Conservation (phyloP, 2,113 vertebrate species). For the Oreotragus oreotragus region DNA sequence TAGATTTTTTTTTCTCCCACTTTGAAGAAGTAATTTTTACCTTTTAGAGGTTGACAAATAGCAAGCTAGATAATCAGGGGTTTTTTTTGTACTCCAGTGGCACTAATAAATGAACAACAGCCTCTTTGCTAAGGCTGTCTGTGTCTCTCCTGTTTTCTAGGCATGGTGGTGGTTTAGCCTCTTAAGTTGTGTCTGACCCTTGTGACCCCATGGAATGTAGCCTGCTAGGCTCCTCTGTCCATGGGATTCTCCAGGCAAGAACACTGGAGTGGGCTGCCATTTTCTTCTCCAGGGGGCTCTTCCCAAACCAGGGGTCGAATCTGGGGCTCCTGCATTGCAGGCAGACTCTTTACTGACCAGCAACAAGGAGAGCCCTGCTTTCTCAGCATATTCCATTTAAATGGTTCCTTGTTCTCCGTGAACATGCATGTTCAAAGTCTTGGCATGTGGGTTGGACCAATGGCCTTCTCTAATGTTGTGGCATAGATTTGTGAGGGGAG, state of each 20-base stretch:
- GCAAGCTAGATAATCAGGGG: background rate
- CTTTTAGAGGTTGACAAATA: background rate
- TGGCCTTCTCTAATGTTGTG: background rate
- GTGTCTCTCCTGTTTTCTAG: background rate
- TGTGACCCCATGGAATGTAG: background rate
- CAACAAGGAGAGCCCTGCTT: background rate
- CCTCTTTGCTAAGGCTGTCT: background rate
- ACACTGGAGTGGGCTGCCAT: background rate
- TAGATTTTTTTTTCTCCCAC: background rate
- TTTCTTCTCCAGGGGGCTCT: background rate
- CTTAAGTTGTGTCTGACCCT: background rate
- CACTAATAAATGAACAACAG: background rate
- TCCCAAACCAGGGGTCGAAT: background rate
- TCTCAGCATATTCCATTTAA: background rate
- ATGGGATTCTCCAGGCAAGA: background rate
- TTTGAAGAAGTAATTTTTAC: background rate
- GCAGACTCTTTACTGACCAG: background rate
- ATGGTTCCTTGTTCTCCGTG: background rate
- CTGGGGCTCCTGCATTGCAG: background rate
- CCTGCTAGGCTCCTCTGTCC: background rate
- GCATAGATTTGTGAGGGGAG: background rate
- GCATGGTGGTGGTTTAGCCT: background rate
- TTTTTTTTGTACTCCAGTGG: background rate
- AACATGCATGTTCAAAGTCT: background rate
- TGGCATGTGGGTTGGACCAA: background rate